These are phyloP conservation scores for Cebus imitator DNA, from an alignment of 2,113 vertebrate species.

Conservation along the genomic window DNA sequence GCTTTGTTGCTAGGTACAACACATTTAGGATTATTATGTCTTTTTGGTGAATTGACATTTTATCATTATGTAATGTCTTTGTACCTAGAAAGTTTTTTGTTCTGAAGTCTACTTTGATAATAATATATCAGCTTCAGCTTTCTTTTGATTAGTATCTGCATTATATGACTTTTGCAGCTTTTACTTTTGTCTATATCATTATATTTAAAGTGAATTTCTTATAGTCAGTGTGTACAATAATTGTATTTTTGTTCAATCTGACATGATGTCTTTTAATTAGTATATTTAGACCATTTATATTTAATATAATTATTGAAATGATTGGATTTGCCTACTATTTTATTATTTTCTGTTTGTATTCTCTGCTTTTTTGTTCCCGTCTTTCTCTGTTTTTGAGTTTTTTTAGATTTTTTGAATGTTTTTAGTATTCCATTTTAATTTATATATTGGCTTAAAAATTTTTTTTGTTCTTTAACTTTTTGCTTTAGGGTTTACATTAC, in stretches of 20 bases:
- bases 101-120: neutral
- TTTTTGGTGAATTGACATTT: neutral
- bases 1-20: neutral
- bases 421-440: neutral
- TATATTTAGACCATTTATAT: neutral
- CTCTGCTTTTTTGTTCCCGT: neutral
- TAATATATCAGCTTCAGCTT: neutral
- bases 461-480: neutral
- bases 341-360: neutral
- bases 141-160: neutral
- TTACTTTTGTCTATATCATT: neutral
- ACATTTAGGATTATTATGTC: neutral
- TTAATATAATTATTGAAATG: neutral
- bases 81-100: neutral
- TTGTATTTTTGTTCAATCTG: neutral
- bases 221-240: neutral
- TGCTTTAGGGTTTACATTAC: neutral
- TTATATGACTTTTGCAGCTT: neutral
- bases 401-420: neutral
- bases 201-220: neutral
- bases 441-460: neutral
- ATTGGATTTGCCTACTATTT: neutral
- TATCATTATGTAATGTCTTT: neutral
- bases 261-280: neutral
- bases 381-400: neutral